A percentile compares a stretch with the other conserved stretches of the same genome.
Conservation (phyloP, 64 coral and sea anemone genomes). For the Platygyra sinensis region DNA sequence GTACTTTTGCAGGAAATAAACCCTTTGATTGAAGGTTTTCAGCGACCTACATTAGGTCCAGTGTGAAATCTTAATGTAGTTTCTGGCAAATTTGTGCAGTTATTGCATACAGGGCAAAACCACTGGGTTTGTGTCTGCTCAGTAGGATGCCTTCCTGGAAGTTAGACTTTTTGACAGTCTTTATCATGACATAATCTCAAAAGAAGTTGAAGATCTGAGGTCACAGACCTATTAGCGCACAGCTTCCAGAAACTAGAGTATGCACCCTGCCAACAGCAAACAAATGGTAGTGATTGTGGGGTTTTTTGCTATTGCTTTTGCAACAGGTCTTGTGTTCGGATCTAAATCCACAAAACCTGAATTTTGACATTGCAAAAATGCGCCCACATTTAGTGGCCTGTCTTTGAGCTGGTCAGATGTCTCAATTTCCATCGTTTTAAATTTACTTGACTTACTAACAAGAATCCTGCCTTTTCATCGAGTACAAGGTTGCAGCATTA, state of each 20-base stretch:
- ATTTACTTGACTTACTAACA: neutral
- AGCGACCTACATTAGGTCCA: too few species aligned
- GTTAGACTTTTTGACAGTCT: constrained; percentile 40
- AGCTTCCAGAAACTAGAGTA: neutral
- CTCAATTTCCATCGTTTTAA: constrained; percentile 33
- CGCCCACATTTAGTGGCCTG: too few species aligned
- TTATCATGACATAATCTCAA: constrained; percentile 38
- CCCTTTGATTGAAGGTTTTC: too few species aligned
- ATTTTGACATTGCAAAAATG: too few species aligned
- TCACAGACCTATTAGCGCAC: neutral
- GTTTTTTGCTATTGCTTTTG: constrained; percentile 60
- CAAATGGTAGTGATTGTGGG: too few species aligned
- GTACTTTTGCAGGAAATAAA: too few species aligned
- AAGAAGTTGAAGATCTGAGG: constrained; percentile 54
- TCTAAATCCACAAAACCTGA: too few species aligned
- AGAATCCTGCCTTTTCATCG: neutral
- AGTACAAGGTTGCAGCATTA: neutral
- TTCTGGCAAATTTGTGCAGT: constrained; percentile 48
- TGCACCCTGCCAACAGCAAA: constrained; percentile 44
- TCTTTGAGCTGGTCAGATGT: constrained; percentile 14
- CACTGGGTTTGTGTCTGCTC: constrained; percentile 50
- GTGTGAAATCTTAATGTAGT: too few species aligned
- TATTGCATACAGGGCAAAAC: constrained; percentile 31
- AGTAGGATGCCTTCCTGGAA: constrained; percentile 15
- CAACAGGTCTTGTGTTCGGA: constrained; percentile 35